Evolutionary conservation across 2,797 vertebrate species (phyloP).

Genomic region (Clamator glandarius): DNA sequence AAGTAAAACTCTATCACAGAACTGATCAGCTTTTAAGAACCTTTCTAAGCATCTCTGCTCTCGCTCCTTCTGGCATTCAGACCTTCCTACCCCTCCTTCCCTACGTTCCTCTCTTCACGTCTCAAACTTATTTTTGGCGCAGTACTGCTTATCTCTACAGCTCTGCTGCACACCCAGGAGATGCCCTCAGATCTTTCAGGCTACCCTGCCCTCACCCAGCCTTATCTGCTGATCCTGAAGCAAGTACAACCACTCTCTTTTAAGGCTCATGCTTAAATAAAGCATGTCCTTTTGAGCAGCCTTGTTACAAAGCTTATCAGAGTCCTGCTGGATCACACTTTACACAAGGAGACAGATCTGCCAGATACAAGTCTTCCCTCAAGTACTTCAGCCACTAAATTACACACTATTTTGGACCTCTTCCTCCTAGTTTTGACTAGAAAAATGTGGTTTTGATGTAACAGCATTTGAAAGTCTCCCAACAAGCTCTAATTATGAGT

Average conservation of each 20-base stretch:
- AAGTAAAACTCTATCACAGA: not conserved
- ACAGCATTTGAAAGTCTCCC: not conserved
- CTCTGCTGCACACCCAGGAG: not conserved
- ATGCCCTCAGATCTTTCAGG: not conserved
- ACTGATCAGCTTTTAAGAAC: not conserved
- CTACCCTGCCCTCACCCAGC: not conserved
- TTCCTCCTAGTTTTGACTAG: not conserved
- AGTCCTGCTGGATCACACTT: not conserved
- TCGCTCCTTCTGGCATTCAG: too few species aligned
- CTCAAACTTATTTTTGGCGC: not conserved
- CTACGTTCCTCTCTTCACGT: not conserved
- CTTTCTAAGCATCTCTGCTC: not conserved
- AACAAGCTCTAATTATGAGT: not conserved
- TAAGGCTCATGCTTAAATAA: not conserved
- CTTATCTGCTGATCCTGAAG: not conserved
- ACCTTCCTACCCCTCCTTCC: not conserved
- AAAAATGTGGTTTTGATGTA: not conserved
- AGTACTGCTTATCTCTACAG: not conserved
- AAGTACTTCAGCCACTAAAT: not conserved
- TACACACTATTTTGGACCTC: not conserved
- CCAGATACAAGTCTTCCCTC: not conserved
- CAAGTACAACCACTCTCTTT: not conserved
- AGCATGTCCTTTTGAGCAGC: not conserved
- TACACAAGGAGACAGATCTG: not conserved
- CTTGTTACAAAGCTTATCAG: not conserved